Evolutionary conservation across 2,113 vertebrate species (phyloP), one percentile per base, ranked within the genome.

Genomic region (Copsychus sechellarum): DNA sequence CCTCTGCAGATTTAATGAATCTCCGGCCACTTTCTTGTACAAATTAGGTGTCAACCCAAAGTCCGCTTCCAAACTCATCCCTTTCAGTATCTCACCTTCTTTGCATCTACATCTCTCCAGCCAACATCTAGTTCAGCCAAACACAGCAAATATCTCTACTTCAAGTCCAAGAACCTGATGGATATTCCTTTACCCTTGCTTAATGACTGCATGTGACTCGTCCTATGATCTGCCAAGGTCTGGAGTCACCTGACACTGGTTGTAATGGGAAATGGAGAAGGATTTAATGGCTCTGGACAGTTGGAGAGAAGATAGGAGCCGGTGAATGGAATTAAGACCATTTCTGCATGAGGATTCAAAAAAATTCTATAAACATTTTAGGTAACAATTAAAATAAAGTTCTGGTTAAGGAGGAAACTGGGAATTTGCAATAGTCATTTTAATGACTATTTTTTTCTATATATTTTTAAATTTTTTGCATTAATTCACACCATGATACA

Each of bases 121-220:
- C 12, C 43, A 23, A 3, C 12, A 42, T 33, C 26, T 33, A 20
- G 26, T 11, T 62, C 21, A 23, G 40, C n/a, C 21, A 38, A 48
- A 73, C 4, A 9, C 7, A 20, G 11, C 4, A 16, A 47, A 28
- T 38, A 11, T 24, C 31, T 70, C 24, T 34, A 36, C 5, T 11
- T 71, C 9, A 12, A 24, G 7, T 34, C 34, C 26, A 21, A 57
- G 12, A 38, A n/a, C 10, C 12, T 66, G 12, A 34, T 15, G 12
- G 18, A 33, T 67, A 42, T 4, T 42, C 26, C 14, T 61, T 50
- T 43, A 26, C 7, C 2, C 18, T 16, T 43, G n/a, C 19, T 61
- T 11, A 25, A 31, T 0, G 1, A 64, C 11, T 26, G 20, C 4
- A 0, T 50, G 42, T 50, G 47, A 16, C 54, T 16, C 4, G 9